phyloP scores from a whole-genome alignment of 2,113 vertebrate genomes.

The Syrrhaptes paradoxus region DNA sequence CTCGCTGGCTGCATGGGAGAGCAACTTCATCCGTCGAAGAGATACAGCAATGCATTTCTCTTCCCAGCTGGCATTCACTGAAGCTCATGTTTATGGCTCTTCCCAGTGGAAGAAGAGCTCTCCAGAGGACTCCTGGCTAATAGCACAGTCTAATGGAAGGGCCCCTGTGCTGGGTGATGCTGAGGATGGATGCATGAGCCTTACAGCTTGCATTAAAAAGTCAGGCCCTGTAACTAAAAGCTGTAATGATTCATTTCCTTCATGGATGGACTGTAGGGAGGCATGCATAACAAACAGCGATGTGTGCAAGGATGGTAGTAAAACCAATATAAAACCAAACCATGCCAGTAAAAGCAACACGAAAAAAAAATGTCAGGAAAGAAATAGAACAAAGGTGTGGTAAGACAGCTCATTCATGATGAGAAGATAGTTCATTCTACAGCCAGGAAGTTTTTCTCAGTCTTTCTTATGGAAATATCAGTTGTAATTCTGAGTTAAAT shows the following conservation, averaged over 20 bases:
- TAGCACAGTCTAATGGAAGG: constrained; percentile 5
- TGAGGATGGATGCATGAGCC: not conserved
- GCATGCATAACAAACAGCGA: not conserved
- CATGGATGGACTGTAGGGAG: not conserved
- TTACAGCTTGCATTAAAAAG: not conserved
- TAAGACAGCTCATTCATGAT: not conserved
- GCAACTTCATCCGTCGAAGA: not conserved
- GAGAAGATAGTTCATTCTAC: not conserved
- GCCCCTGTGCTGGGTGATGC: not conserved
- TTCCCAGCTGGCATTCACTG: not conserved
- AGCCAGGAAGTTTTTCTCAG: not conserved
- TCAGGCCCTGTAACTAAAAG: constrained; percentile 14
- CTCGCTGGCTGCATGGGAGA: not conserved
- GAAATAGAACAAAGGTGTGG: constrained; percentile 8
- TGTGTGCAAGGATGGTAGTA: not conserved
- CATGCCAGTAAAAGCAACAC: not conserved
- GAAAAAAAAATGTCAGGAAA: not conserved
- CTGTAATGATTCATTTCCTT: constrained; percentile 42
- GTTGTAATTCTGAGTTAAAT: not conserved
- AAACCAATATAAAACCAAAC: constrained; percentile 40
- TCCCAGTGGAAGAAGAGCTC: not conserved
- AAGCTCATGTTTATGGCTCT: not conserved
- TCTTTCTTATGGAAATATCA: not conserved
- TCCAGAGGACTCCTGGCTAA: constrained; percentile 8
- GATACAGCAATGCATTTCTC: not conserved